These are phyloP conservation scores for Manis pentadactyla DNA, from an alignment of 2,797 vertebrate genomes.

Conservation along the genomic window DNA sequence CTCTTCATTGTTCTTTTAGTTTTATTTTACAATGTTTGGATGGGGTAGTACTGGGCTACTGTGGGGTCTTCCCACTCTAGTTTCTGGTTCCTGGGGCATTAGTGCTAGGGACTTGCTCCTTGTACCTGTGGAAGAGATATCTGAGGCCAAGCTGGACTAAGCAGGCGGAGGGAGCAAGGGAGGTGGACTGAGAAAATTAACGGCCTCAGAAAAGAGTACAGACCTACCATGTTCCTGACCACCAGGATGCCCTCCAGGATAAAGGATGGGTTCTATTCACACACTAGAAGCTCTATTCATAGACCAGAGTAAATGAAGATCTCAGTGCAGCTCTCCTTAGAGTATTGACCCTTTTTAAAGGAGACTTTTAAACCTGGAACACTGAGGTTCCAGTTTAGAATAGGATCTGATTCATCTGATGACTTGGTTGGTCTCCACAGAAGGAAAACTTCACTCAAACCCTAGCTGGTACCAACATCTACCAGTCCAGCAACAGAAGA, in stretches of 20 bases:
- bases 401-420: neutral
- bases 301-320: neutral
- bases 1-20: neutral
- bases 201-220: neutral
- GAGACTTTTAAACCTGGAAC: slow-evolving; percentile 1
- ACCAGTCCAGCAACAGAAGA: neutral
- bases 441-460: slow-evolving; percentile 47
- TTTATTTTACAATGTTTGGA: slow-evolving; percentile 35
- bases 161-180: neutral
- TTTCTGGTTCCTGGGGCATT: neutral
- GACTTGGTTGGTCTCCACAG: neutral
- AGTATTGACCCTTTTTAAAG: neutral
- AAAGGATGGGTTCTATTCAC: neutral
- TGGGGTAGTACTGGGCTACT: neutral
- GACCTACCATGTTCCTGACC: neutral
- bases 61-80: neutral
- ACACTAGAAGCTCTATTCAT: neutral
- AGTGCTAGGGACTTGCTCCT: slow-evolving; percentile 4
- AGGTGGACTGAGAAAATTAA: neutral
- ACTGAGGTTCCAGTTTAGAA: slow-evolving; percentile 8
- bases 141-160: slow-evolving; percentile 26
- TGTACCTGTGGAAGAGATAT: neutral
- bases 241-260: neutral
- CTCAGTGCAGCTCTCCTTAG: neutral
- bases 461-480: neutral